These are phyloP conservation scores for Drosophila picticornis DNA, from an alignment of 2,888 invertebrate genomes.

Conservation along the genomic window DNA sequence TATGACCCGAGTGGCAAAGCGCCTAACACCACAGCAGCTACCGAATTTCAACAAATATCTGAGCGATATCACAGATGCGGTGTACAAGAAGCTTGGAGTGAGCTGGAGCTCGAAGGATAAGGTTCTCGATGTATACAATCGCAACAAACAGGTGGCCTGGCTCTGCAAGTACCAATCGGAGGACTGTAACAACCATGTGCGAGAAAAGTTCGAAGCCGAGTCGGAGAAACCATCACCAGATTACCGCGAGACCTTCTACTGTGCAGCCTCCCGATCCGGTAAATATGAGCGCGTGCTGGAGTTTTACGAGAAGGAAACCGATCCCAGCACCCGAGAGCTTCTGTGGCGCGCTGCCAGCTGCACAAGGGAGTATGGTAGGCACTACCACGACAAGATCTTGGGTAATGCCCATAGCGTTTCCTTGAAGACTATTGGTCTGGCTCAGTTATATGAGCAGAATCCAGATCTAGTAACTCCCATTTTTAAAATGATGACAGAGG, in stretches of 20 bases:
- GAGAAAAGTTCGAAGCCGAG: slow-evolving; percentile 73
- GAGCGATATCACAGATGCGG: slow-evolving; percentile 84
- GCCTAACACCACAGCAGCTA: slow-evolving; percentile 64
- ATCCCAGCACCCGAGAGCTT: slow-evolving; percentile 89
- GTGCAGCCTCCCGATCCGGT: slow-evolving; percentile 47
- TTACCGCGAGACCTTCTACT: slow-evolving; percentile 66
- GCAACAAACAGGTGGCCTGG: slow-evolving; percentile 87
- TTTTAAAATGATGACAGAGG: slow-evolving; percentile 59
- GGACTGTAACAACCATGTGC: slow-evolving; percentile 86
- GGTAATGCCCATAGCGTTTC: slow-evolving; percentile 62
- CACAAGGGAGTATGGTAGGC: slow-evolving; percentile 86
- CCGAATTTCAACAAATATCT: slow-evolving; percentile 83
- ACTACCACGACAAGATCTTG: slow-evolving; percentile 86
- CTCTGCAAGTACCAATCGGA: slow-evolving; percentile 88
- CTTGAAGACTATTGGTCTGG: slow-evolving; percentile 66
- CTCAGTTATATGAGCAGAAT: slow-evolving; percentile 86
- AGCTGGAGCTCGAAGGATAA: slow-evolving; percentile 83
- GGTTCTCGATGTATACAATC: slow-evolving; percentile 87
- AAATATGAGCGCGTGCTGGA: slow-evolving; percentile 25
- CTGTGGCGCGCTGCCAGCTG: slow-evolving; percentile 90
- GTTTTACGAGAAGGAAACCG: slow-evolving; percentile 86
- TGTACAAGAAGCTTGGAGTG: slow-evolving; percentile 86
- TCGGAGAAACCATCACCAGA: slow-evolving; percentile 49
- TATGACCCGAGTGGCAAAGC: slow-evolving; percentile 51
- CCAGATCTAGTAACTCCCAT: slow-evolving; percentile 79